A percentile compares a stretch with the other conserved stretches of the same genome.
These are phyloP conservation scores for Holacanthella duospinosa DNA, from an alignment of 2,888 invertebrate genomes.

Conservation along the genomic window DNA sequence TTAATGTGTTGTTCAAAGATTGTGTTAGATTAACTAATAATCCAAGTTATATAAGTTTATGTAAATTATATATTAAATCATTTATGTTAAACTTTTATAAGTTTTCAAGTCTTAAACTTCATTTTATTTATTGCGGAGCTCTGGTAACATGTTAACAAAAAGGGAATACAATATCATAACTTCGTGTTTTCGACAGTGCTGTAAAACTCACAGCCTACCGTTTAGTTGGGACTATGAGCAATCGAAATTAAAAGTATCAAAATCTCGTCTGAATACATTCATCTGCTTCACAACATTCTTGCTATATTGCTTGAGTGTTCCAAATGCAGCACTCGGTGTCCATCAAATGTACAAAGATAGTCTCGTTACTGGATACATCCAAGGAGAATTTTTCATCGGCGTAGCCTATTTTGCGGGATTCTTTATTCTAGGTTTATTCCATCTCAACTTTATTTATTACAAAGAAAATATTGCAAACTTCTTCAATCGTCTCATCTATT, in stretches of 20 bases:
- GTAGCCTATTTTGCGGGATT: neutral
- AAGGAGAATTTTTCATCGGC: neutral
- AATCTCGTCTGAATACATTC: neutral
- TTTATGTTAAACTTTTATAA: too few species aligned
- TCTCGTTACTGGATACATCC: neutral
- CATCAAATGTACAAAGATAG: neutral
- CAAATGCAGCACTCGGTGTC: neutral
- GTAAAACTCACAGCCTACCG: neutral
- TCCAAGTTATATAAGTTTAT: too few species aligned
- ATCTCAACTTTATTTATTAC: neutral
- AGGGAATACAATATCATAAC: neutral
- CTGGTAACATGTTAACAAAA: neutral
- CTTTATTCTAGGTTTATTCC: neutral
- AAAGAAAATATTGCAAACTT: neutral
- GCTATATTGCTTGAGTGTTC: neutral
- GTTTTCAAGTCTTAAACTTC: too few species aligned
- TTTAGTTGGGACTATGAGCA: neutral
- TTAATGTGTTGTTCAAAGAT: too few species aligned
- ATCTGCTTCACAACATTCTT: neutral
- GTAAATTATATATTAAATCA: too few species aligned
- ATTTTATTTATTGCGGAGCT: too few species aligned
- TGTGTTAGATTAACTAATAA: too few species aligned
- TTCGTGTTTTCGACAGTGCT: neutral
- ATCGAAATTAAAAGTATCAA: neutral
- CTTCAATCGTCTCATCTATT: neutral